These are phyloP conservation scores for Antigone vipio DNA, from an alignment of 2,113 vertebrate species.

Conservation along the genomic window DNA sequence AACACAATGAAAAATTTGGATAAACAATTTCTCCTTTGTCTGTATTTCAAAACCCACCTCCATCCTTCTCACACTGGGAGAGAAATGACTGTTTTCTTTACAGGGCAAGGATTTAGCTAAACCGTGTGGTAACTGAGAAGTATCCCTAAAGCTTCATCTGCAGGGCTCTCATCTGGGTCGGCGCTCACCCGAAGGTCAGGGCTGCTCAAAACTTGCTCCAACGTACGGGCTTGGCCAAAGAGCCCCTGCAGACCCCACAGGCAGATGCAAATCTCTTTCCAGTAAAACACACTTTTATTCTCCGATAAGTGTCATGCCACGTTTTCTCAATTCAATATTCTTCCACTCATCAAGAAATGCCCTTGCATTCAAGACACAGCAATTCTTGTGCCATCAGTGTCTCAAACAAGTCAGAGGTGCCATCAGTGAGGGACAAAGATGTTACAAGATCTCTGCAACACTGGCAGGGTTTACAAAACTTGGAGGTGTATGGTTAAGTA, in stretches of 20 bases:
- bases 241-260: background rate
- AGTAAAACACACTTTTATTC: background rate
- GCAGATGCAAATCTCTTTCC: background rate
- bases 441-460: background rate
- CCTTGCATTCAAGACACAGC: background rate
- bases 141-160: background rate
- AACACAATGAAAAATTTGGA: background rate
- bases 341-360: background rate
- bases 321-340: background rate
- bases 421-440: background rate
- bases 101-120: background rate
- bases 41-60: background rate
- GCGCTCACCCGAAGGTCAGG: background rate
- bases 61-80: background rate
- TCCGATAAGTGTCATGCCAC: background rate
- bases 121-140: background rate
- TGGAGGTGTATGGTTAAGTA: background rate
- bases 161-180: background rate
- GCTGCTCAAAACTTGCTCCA: background rate
- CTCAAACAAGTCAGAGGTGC: background rate
- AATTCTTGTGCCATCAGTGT: background rate
- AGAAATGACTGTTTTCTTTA: background rate
- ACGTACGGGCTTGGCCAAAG: rapidly evolving
- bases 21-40: slow-evolving; percentile 45
- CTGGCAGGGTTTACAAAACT: background rate